Base-by-base conservation (phyloP, 64 coral and sea anemone genomes). In the Pocillopora damicornis region DNA sequence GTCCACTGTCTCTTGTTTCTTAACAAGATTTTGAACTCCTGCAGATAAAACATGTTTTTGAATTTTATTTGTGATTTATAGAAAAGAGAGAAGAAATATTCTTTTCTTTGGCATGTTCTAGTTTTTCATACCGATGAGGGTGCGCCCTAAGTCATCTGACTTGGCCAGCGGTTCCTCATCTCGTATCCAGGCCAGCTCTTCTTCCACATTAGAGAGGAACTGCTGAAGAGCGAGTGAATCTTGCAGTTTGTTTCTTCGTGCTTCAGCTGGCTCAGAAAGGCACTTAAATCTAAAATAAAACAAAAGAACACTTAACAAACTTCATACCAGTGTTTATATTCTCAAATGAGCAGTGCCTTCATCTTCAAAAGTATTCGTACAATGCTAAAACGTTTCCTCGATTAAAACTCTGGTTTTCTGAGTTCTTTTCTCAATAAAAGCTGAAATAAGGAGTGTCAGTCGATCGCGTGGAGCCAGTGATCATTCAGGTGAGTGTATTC, bases 1-100 rank as follows among this genome's bases (percentile, higher is more conserved):
- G 67, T 94, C 90, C 56, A 98, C 91, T 4, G 87, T 93, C 38
- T 98, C 96, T 35, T 92, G 89, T 86, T 94, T 98, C 81, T 98
- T 94, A n/a, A 98, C 76, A 69, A 98, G 89, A 68, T 89, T 92
- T 86, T 98, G 92, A 71, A 90, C 92, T 2, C 84, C 90, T 92
- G 25, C 34, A 83, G 14, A 35, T 74, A 78, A 61, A 91, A 36
- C 20, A 77, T 59, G 11, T 25, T 71, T 23, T n/a, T 30, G 30
- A 8, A 71, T 25, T 25, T 23, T n/a, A 11, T 20, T 23, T 71
- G 25, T 9, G 20, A n/a, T 11, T 26, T 71, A 1, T 7, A 23
- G 2, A 11, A 25, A 25, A 2, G 67, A 71, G n/a, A 1, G 67
- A 11, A 0, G 8, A 75, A 22, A 10, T 5, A 15, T 11, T 75